These are phyloP conservation scores for Ryuthela nishihirai DNA, from an alignment of 2,888 invertebrate species.

Conservation along the genomic window DNA sequence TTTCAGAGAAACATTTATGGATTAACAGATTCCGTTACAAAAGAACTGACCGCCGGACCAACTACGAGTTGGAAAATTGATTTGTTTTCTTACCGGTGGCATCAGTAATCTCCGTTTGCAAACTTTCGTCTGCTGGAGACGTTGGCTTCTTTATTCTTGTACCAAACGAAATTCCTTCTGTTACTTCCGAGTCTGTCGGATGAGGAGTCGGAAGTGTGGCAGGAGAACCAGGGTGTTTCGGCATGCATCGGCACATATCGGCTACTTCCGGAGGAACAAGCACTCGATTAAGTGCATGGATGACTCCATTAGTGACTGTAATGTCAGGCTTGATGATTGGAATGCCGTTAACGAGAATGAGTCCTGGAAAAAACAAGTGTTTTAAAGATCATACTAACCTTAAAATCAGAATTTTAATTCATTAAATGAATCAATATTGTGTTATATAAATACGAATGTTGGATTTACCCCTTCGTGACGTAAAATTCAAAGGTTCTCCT, in stretches of 20 bases:
- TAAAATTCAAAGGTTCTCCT: constrained; percentile 22
- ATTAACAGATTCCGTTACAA: too few relatives aligned
- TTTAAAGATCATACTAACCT: background rate
- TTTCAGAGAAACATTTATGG: too few relatives aligned
- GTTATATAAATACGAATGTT: too few relatives aligned
- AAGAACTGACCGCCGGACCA: too few relatives aligned
- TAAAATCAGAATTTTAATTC: background rate
- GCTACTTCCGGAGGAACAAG: constrained; percentile 17
- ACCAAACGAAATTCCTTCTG: too few relatives aligned
- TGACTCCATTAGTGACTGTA: constrained; percentile 31
- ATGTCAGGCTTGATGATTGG: constrained; percentile 26
- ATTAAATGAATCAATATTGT: background rate
- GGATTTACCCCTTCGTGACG: constrained; percentile 27
- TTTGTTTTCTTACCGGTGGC: too few relatives aligned
- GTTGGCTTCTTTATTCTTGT: too few relatives aligned
- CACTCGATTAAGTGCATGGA: constrained; percentile 30
- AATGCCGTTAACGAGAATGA: constrained; percentile 25
- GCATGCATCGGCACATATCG: background rate
- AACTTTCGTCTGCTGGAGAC: too few relatives aligned
- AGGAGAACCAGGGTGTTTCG: background rate
- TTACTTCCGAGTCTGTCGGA: too few relatives aligned
- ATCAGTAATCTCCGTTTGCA: too few relatives aligned
- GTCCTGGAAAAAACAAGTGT: constrained; percentile 6
- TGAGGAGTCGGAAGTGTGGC: background rate
- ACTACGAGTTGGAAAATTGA: too few relatives aligned